Evolutionary conservation across 2,113 vertebrate genomes (phyloP).

Genomic region (Rhabdornis inornatus): DNA sequence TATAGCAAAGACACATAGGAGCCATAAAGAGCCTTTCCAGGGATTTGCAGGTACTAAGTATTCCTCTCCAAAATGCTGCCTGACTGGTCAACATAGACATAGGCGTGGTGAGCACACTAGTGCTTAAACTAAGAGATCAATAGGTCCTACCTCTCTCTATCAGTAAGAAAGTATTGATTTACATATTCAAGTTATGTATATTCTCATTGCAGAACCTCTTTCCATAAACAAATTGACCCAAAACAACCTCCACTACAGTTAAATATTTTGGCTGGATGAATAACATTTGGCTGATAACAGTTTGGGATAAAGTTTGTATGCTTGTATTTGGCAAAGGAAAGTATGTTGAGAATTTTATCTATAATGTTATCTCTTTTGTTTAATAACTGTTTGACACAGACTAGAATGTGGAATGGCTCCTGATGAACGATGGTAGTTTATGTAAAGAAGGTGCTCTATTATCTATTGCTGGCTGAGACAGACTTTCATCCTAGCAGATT

Average conservation of each 20-base stretch:
- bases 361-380: not conserved
- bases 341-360: not conserved
- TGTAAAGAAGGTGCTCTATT: not conserved
- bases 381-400: not conserved
- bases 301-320: not conserved
- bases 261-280: not conserved
- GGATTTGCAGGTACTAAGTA: not conserved
- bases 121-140: not conserved
- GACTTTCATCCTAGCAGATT: not conserved
- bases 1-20: not conserved
- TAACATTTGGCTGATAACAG: not conserved
- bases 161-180: not conserved
- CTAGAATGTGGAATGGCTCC: not conserved
- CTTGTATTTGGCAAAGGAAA: not conserved
- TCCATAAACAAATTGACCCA: not conserved
- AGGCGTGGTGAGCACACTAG: not conserved
- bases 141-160: not conserved
- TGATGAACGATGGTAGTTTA: not conserved
- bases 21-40: not conserved
- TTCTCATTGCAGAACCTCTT: not conserved
- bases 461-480: not conserved
- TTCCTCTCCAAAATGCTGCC: not conserved
- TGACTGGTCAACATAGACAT: not conserved
- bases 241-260: not conserved
- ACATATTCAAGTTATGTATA: not conserved